Conservation (phyloP, 2,888 invertebrate species). For the Parthenolecanium corni region DNA sequence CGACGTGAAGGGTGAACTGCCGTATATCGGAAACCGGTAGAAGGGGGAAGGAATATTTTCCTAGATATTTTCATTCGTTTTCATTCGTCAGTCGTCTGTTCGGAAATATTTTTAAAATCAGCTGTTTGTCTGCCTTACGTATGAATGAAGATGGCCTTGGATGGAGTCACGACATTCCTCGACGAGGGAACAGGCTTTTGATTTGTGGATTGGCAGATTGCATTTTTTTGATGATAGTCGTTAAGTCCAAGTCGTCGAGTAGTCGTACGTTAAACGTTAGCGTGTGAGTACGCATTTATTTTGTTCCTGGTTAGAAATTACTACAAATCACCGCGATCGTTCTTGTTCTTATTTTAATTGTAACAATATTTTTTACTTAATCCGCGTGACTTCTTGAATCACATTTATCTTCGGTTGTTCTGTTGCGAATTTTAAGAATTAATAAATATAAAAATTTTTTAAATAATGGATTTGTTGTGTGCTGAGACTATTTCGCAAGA, state of each 20-base stretch:
- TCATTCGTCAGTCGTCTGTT: no score
- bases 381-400: neutral
- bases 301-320: no score
- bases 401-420: neutral
- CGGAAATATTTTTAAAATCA: conserved; percentile 7
- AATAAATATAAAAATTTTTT: neutral
- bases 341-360: neutral
- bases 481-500: conserved; percentile 40
- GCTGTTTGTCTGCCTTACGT: conserved; percentile 17
- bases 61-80: neutral
- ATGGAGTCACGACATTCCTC: conserved; percentile 22
- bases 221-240: neutral
- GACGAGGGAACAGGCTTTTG: conserved; percentile 16
- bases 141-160: conserved; percentile 30
- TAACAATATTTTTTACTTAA: neutral
- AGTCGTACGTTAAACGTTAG: conserved; percentile 8
- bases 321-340: no score
- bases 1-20: no score
- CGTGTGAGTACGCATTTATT: neutral
- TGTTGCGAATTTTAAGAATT: no score
- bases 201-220: conserved; percentile 3
- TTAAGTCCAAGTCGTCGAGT: neutral
- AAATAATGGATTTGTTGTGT: conserved; percentile 36
- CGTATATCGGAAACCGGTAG: no score
- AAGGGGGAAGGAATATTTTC: neutral